phyloP scores from a whole-genome alignment of 1,140 invertebrate species.

The Drosophila melanica region DNA sequence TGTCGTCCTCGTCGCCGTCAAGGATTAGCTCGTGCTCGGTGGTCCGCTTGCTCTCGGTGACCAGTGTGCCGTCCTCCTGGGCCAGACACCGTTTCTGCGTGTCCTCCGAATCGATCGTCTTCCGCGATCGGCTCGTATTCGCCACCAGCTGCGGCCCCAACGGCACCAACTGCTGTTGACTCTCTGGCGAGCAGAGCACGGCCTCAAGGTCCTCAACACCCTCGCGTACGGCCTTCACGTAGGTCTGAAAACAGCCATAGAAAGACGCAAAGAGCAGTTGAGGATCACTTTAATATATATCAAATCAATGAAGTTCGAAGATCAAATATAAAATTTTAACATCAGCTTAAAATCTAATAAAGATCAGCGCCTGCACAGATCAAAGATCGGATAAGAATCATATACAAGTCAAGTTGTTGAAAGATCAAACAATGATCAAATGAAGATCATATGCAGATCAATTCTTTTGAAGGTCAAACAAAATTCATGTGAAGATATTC shows the following conservation, averaged over 20 bases:
- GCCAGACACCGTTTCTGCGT: constrained; percentile 87
- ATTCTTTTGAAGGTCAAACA: too few species aligned
- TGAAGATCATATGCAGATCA: too few species aligned
- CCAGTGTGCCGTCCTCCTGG: constrained; percentile 91
- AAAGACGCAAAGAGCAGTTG: background rate
- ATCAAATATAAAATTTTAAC: too few species aligned
- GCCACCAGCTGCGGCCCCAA: constrained; percentile 89
- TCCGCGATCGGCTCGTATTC: constrained; percentile 90
- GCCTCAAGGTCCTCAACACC: constrained; percentile 88
- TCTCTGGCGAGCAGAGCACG: constrained; percentile 86
- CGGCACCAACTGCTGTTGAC: constrained; percentile 85
- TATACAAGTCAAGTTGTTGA: too few species aligned
- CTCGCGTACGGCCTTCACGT: constrained; percentile 88
- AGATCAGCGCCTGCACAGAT: too few species aligned
- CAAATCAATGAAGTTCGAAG: too few species aligned
- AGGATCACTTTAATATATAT: background rate
- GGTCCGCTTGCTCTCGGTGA: constrained; percentile 91
- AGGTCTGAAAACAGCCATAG: constrained; percentile 86
- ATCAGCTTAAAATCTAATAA: too few species aligned
- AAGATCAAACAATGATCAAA: too few species aligned
- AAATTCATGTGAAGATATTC: too few species aligned
- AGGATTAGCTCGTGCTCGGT: constrained; percentile 93
- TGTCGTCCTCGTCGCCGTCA: constrained; percentile 86
- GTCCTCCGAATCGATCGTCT: constrained; percentile 93
- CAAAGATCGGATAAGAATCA: too few species aligned